Percentiles rank a stretch among this genome's conserved stretches.
These are phyloP conservation scores for Gopherus flavomarginatus DNA, from an alignment of 2,113 vertebrate species.

Conservation along the genomic window DNA sequence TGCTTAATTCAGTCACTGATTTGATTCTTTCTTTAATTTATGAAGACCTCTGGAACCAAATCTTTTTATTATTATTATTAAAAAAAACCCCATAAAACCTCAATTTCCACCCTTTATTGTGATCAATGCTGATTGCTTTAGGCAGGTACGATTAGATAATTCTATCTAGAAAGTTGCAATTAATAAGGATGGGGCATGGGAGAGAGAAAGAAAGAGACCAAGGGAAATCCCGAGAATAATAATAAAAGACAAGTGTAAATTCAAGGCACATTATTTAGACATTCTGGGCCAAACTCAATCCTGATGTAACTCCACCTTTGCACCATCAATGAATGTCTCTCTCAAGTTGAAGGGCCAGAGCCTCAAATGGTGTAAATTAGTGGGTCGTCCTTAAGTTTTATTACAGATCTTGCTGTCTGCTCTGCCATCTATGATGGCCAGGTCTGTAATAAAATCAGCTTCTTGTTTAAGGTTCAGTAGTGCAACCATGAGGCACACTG, in stretches of 20 bases:
- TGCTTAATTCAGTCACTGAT: neutral
- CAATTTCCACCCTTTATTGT: fast-evolving
- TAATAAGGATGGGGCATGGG: neutral
- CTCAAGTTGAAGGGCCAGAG: neutral
- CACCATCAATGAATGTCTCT: neutral
- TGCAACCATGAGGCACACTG: neutral
- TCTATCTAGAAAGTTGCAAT: neutral
- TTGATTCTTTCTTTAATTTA: slow-evolving; percentile 13
- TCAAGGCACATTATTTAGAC: neutral
- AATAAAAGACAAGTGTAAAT: neutral
- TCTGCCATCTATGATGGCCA: neutral
- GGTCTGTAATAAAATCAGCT: neutral
- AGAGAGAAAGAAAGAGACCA: neutral
- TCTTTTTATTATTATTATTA: neutral
- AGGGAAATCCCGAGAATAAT: neutral
- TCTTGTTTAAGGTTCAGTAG: neutral
- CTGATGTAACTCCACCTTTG: neutral
- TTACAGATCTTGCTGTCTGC: neutral
- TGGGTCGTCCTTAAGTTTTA: neutral
- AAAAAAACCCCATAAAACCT: neutral
- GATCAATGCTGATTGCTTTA: neutral
- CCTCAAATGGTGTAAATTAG: neutral
- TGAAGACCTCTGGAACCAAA: neutral
- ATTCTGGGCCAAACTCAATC: neutral
- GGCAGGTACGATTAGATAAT: neutral